These are phyloP conservation scores for Barbus barbus DNA, from an alignment of 2,113 vertebrate genomes.

Conservation along the genomic window DNA sequence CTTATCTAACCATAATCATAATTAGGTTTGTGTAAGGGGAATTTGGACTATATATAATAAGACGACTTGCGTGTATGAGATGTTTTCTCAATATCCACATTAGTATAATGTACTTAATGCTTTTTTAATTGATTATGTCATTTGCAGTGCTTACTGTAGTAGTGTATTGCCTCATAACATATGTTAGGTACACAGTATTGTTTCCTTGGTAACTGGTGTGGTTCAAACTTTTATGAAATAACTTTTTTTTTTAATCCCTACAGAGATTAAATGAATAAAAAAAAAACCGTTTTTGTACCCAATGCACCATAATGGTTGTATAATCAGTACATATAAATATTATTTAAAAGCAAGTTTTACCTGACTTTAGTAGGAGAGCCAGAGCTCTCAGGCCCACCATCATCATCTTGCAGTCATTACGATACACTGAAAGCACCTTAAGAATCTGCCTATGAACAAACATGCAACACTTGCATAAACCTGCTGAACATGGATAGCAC, in stretches of 20 bases:
- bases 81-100: not conserved
- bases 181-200: not conserved
- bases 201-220: not conserved
- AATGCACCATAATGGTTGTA: not conserved
- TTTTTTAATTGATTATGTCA: not conserved
- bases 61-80: not conserved
- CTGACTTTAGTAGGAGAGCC: constrained; percentile 86
- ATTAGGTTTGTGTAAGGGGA: not conserved
- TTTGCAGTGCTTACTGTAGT: not conserved
- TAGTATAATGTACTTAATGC: not conserved
- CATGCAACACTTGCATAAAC: not conserved
- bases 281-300: not conserved
- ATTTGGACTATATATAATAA: not conserved
- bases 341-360: constrained; percentile 65
- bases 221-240: not conserved
- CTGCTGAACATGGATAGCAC: not conserved
- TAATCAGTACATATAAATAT: not conserved
- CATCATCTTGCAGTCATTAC: constrained; percentile 74
- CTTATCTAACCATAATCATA: not conserved
- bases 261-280: not conserved
- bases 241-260: not conserved
- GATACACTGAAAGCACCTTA: constrained; percentile 80
- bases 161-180: not conserved
- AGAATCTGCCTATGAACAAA: constrained; percentile 83
- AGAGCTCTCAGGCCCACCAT: constrained; percentile 81